Base-by-base conservation (phyloP, 2,888 invertebrate species). In the Fragum whitleyi region DNA sequence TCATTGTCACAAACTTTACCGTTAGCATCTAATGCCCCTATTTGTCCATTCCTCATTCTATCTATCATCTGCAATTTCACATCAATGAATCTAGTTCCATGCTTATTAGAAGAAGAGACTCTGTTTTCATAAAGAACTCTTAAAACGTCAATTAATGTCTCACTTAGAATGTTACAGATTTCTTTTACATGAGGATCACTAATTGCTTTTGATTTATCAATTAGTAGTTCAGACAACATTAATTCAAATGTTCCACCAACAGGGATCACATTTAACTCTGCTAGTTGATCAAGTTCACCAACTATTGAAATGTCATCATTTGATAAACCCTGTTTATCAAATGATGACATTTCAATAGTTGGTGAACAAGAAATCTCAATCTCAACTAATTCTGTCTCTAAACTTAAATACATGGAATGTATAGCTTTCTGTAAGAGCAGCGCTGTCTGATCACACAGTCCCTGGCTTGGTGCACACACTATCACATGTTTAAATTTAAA, bases 171-270 rank as follows among this genome's bases (percentile, higher is more conserved):
- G 9, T 67, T n/a, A 67, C 79, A 79, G 21, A 85, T 11, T 19
- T 65, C 39, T 16, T 75, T 42, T 9, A 65, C 53, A 29, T 75
- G 71, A 19, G 39, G 47, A 72, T 75, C 75, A 14, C 26, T 51
- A 36, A 73, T 75, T n/a, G 51, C 67, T 47, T 73, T 36, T 5
- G 23, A 32, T 28, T 76, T 78, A 16, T 79, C 47, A 2, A 75
- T 32, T 1, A 89, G 32, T 9, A 83, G 23, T 26, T 83, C 65
- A 11, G 68, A 68, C 19, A 88, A 16, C 11, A 87, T 67, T 23
- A 85, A 57, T 73, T 90, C 90, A 82, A 89, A 89, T 53, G 74
- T 72, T 9, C 88, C 88, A 28, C 87, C 87, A 9, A 83, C 85
- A 62, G 65, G 65, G 23, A 65, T 39, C n/a, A 65, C 42, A 26